Evolutionary conservation across 2,888 invertebrate genomes (phyloP).

Genomic region (Catocala nupta): DNA sequence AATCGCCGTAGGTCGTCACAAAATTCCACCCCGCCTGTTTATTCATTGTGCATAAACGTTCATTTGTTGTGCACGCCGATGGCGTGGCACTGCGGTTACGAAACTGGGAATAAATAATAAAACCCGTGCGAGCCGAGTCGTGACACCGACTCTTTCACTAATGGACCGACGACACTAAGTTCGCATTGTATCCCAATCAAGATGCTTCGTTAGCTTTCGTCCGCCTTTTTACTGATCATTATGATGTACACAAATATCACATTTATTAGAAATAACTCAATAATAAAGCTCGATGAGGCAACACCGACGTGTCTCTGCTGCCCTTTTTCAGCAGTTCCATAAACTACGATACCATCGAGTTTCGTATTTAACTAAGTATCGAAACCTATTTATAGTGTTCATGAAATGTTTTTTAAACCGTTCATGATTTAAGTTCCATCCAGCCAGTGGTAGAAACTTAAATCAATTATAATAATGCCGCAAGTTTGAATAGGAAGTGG

Average conservation of each 20-base stretch:
- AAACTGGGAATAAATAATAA: conserved; percentile 83
- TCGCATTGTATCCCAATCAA: conserved; percentile 80
- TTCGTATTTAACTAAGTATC: conserved; percentile 11
- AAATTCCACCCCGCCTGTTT: conserved; percentile 59
- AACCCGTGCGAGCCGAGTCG: conserved; percentile 77
- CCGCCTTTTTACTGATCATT: conserved; percentile 73
- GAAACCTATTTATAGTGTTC: conserved; percentile 1
- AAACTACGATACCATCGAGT: conserved; percentile 13
- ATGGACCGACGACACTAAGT: conserved; percentile 78
- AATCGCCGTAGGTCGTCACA: conserved; percentile 50
- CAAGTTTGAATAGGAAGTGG: conserved; percentile 35
- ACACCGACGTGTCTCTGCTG: conserved; percentile 6
- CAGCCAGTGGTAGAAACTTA: conserved; percentile 14
- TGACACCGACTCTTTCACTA: conserved; percentile 84
- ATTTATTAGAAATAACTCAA: conserved; percentile 38
- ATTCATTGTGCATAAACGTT: conserved; percentile 70
- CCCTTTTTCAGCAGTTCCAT: conserved; percentile 14
- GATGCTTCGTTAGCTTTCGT: conserved; percentile 76
- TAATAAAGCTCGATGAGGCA: conserved; percentile 20
- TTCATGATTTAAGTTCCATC: neutral
- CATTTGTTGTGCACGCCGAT: conserved; percentile 71
- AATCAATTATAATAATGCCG: conserved; percentile 16
- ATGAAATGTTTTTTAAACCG: conserved; percentile 5
- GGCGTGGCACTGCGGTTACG: conserved; percentile 68
- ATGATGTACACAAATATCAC: conserved; percentile 49